Evolutionary conservation across 2,113 vertebrate genomes (phyloP).

Genomic region (Melanerpes formicivorus): DNA sequence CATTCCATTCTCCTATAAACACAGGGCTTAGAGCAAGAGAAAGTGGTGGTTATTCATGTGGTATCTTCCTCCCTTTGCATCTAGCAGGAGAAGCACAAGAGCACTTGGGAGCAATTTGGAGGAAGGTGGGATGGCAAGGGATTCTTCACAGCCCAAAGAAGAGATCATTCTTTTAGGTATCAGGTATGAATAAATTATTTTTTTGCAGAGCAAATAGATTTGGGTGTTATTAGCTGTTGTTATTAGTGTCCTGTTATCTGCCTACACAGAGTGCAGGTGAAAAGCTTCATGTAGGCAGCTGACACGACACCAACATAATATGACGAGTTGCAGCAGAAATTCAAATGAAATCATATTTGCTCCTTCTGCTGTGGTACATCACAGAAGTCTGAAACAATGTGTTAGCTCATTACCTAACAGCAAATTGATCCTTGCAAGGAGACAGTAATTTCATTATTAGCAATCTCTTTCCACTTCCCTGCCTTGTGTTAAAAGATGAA

Average conservation of each 20-base stretch:
- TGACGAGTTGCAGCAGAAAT: not conserved
- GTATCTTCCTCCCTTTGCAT: not conserved
- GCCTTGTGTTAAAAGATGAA: constrained; percentile 45
- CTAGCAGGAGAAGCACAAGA: not conserved
- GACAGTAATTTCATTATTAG: constrained; percentile 30
- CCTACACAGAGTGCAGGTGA: not conserved
- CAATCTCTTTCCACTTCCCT: constrained; percentile 12
- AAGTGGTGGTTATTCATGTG: not conserved
- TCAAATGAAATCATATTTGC: not conserved
- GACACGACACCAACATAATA: not conserved
- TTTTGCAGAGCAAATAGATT: not conserved
- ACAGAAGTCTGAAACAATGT: constrained; percentile 21
- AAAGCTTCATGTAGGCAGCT: not conserved
- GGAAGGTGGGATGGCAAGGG: not conserved
- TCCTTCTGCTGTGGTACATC: not conserved
- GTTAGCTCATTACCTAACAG: constrained; percentile 4
- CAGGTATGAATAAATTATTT: not conserved
- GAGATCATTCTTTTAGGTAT: not conserved
- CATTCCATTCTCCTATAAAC: not conserved
- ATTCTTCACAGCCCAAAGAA: not conserved
- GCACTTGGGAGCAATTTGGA: not conserved
- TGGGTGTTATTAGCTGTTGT: not conserved
- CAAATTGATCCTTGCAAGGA: constrained; percentile 39
- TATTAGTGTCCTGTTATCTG: not conserved
- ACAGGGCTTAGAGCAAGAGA: not conserved